Conservation (phyloP, 2,888 invertebrate species). For the Pachymerium ferrugineum region DNA sequence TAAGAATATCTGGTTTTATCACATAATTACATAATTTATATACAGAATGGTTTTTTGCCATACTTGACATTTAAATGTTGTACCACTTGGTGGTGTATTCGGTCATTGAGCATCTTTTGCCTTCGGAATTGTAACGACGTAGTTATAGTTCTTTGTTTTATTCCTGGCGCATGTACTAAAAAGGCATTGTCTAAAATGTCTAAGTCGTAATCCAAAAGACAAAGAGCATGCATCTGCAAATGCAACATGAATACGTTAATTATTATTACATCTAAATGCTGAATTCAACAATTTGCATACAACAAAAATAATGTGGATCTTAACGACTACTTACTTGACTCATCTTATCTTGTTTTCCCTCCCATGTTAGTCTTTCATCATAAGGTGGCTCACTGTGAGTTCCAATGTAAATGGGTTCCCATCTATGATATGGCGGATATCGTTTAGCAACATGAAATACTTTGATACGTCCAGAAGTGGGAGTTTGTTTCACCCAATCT, state of each 20-base stretch:
- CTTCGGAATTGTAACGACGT: neutral
- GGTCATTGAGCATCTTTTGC: constrained; percentile 32
- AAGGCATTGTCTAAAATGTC: constrained; percentile 68
- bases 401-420: constrained; percentile 41
- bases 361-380: constrained; percentile 40
- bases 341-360: constrained; percentile 41
- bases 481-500: constrained; percentile 32
- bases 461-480: neutral
- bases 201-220: constrained; percentile 64
- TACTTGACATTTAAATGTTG: constrained; percentile 30
- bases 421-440: constrained; percentile 36
- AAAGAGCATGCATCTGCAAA: constrained; percentile 67
- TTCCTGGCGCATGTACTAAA: constrained; percentile 63
- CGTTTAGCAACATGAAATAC: constrained; percentile 37
- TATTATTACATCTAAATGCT: neutral
- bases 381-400: constrained; percentile 38
- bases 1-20: too few species aligned
- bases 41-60: constrained; percentile 12
- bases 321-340: constrained; percentile 37
- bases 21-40: too few species aligned
- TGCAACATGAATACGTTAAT: neutral
- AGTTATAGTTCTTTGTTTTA: constrained; percentile 47
- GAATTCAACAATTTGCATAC: neutral
- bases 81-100: constrained; percentile 31
- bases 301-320: neutral